Conservation (phyloP, 2,113 vertebrate species). For the Heterocephalus glaber region DNA sequence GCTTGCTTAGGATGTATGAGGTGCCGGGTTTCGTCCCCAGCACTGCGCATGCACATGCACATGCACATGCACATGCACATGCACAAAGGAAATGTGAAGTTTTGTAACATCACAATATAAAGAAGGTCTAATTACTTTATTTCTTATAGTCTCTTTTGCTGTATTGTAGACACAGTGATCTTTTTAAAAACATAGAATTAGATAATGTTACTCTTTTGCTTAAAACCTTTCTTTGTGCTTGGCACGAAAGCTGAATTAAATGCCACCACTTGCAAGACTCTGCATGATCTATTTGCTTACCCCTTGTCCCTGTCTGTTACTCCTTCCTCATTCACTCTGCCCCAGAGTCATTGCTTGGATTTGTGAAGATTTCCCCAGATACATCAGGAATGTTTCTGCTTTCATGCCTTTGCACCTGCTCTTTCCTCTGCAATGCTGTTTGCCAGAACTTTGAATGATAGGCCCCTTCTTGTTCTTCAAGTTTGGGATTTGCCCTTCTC, state of each 20-base stretch:
- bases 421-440: not conserved
- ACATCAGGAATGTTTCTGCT: not conserved
- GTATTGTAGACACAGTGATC: not conserved
- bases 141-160: not conserved
- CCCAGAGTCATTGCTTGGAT: not conserved
- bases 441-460: not conserved
- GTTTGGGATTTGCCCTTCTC: not conserved
- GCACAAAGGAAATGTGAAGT: not conserved
- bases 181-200: not conserved
- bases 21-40: not conserved
- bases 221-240: not conserved
- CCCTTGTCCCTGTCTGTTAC: not conserved
- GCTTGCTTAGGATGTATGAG: not conserved
- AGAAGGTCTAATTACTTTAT: not conserved
- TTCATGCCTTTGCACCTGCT: constrained; percentile 26
- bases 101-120: not conserved
- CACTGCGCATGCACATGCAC: not conserved
- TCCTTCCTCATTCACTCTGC: not conserved
- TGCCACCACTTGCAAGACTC: not conserved
- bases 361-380: constrained; percentile 8
- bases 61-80: not conserved
- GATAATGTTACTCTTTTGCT: not conserved
- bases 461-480: not conserved
- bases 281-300: not conserved
- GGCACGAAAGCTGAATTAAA: constrained; percentile 22